phyloP scores from a whole-genome alignment of 2,888 invertebrate species.

The Cantharis lateralis region DNA sequence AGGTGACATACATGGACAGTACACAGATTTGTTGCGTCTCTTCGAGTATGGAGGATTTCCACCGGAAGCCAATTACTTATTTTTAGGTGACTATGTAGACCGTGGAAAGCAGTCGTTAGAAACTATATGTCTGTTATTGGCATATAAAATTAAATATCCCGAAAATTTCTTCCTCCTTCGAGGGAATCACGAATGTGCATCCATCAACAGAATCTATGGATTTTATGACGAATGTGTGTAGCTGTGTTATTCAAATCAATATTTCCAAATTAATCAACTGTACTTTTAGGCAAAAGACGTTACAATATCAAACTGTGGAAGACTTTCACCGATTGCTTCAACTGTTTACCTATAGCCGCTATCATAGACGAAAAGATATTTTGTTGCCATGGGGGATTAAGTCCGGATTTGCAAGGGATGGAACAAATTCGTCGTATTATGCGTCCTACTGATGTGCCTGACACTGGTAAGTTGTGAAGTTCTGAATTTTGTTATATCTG shows the following conservation, averaged over 20 bases:
- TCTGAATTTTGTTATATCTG: background rate
- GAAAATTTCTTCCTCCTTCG: slow-evolving; percentile 94
- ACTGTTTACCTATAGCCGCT: slow-evolving; percentile 98
- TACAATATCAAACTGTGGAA: slow-evolving; percentile 99
- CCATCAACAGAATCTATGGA: slow-evolving; percentile 99
- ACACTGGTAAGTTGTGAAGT: slow-evolving; percentile 66
- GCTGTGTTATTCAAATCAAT: slow-evolving; percentile 27
- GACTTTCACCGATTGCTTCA: slow-evolving; percentile 99
- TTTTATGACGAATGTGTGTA: slow-evolving; percentile 68
- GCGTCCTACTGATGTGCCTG: slow-evolving; percentile 98
- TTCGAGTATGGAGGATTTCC: slow-evolving; percentile 99
- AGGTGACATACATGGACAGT: slow-evolving; percentile 99
- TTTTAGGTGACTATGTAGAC: slow-evolving; percentile 89
- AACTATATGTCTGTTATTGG: slow-evolving; percentile 95
- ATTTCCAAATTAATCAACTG: background rate
- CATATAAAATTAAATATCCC: slow-evolving; percentile 96
- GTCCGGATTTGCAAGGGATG: slow-evolving; percentile 96
- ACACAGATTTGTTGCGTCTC: slow-evolving; percentile 94
- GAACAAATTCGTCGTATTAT: slow-evolving; percentile 97
- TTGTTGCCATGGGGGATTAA: slow-evolving; percentile 94
- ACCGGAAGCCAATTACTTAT: slow-evolving; percentile 98
- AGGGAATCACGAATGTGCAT: slow-evolving; percentile 95
- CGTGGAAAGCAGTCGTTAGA: slow-evolving; percentile 90
- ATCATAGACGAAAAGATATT: slow-evolving; percentile 99
- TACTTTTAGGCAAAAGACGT: slow-evolving; percentile 75